Base-by-base conservation (phyloP, 2,888 invertebrate genomes). In the Cheilosia impressa region DNA sequence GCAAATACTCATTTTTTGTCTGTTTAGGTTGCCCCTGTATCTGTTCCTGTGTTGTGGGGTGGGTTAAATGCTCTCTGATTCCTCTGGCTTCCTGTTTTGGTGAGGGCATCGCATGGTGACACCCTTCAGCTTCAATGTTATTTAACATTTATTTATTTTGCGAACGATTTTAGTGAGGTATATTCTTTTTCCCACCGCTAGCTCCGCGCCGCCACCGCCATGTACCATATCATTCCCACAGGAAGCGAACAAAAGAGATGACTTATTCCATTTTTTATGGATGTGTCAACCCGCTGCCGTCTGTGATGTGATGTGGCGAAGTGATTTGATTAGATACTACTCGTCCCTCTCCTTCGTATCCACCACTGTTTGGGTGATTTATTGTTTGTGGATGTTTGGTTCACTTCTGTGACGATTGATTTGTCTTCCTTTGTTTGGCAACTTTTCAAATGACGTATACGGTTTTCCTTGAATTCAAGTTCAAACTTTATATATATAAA, bases 341-440 rank as follows among this genome's bases (percentile, higher is more conserved):
- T 38, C 38, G 38, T 38, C 38, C 38, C 38, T 69, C 24, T 55
- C 22, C 15, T 19, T 66, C 34, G 50, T 71, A 50, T 47, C 41
- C 45, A 55, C 66, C 73, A 85, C 76, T 80, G 68, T 68, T 68
- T 55, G 66, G 73, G 52, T 87, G 87, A 87, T 87, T 87, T 82
- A 87, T 87, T 73, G 82, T 87, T 81, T 82, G 82, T 87, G 77
- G 82, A 87, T 87, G 87, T 82, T 87, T 65, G 68, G 77, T 78
- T 87, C 81, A 87, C 82, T 82, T 81, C 82, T 87, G 78, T 68
- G 82, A 78, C 87, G 87, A 78, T 87, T 87, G 87, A 87, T 87
- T 87, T 87, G 87, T 87, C 73, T 87, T 71, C 58, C 19, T 55
- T 60, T 78, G 58, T 82, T 22, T 52, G 72, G 60, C 17, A 65